Conservation (phyloP, 2,888 invertebrate genomes). For the Meloe dianella region DNA sequence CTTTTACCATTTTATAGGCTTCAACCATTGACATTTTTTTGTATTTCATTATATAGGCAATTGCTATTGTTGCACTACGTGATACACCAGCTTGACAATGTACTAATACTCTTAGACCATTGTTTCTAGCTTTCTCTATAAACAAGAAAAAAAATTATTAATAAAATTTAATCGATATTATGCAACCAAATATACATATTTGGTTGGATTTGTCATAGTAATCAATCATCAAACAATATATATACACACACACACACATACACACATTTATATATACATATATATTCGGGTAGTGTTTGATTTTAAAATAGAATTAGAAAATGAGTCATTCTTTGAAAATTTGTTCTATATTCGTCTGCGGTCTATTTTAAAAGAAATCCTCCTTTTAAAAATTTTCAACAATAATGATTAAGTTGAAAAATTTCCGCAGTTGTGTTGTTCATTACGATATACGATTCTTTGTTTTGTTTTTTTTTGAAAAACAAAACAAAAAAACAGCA, state of each 20-base stretch:
- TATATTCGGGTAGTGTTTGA: neutral
- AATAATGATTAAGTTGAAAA: no score
- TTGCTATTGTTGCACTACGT: slow-evolving; percentile 91
- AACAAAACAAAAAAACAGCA: no score
- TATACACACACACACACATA: neutral
- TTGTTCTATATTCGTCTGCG: slow-evolving; percentile 27
- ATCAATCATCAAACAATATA: neutral
- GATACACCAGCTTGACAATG: slow-evolving; percentile 97
- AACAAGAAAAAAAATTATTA: slow-evolving; percentile 46
- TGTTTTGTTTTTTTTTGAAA: no score
- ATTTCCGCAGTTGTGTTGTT: no score
- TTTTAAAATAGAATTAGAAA: slow-evolving; percentile 7
- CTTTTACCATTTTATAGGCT: slow-evolving; percentile 86
- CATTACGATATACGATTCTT: no score
- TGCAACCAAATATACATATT: slow-evolving; percentile 20
- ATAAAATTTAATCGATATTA: no score
- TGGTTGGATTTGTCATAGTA: neutral
- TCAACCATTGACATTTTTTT: slow-evolving; percentile 82
- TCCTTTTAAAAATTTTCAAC: neutral
- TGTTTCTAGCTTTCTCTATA: slow-evolving; percentile 75
- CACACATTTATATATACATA: neutral
- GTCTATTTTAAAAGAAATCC: slow-evolving; percentile 26
- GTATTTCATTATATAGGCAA: slow-evolving; percentile 93
- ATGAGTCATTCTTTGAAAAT: slow-evolving; percentile 31
- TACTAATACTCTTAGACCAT: slow-evolving; percentile 77